Conservation (phyloP, 2,113 vertebrate species). For the Crypturellus undulatus region DNA sequence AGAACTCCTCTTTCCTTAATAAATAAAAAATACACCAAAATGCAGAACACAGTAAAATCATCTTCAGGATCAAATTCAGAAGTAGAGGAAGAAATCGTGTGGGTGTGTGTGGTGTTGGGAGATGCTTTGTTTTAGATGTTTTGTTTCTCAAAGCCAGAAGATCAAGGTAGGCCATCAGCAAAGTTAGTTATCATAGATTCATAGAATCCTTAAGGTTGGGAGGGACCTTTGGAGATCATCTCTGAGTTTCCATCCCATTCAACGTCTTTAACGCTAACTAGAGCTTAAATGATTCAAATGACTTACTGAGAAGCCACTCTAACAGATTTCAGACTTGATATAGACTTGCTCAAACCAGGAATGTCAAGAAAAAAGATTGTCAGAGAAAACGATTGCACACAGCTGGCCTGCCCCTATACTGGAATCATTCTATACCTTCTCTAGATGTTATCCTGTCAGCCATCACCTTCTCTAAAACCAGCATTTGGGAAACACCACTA, state of each 20-base stretch:
- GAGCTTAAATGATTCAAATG: background rate
- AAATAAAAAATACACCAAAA: constrained; percentile 48
- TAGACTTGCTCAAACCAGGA: background rate
- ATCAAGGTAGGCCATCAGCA: constrained; percentile 22
- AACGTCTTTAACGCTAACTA: background rate
- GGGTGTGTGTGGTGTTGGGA: fast-evolving
- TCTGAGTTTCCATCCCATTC: background rate
- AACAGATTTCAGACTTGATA: background rate
- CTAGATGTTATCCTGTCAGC: no score
- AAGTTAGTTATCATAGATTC: background rate
- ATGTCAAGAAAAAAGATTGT: background rate
- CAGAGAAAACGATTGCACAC: background rate
- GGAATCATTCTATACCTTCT: background rate
- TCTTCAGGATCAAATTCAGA: constrained; percentile 21
- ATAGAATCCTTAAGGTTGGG: no score
- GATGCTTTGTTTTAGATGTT: background rate
- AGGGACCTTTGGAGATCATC: no score
- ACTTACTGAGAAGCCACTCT: background rate
- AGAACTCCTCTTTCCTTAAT: constrained; percentile 20
- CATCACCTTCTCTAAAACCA: fast-evolving
- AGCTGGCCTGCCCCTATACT: background rate
- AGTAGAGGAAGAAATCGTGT: background rate
- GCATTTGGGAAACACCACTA: fast-evolving
- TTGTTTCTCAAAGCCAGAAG: background rate
- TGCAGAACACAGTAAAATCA: constrained; percentile 15